Conservation (phyloP, 1,140 invertebrate genomes). For the Sesamia nonagrioides region DNA sequence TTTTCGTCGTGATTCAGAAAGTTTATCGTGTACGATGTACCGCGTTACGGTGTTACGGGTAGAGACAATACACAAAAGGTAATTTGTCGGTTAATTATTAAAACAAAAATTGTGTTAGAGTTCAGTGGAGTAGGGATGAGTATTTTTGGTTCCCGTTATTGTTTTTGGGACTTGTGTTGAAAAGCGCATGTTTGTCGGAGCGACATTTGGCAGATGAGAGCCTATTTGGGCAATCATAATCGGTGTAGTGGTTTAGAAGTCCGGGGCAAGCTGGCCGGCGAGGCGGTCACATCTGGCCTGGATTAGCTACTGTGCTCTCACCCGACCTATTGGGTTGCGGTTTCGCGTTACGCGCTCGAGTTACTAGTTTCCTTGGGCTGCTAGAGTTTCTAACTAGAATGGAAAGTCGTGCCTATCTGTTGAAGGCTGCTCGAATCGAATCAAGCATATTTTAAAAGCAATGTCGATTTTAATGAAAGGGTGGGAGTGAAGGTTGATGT, state of each 20-base stretch:
- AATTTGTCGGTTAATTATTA: slow-evolving; percentile 52
- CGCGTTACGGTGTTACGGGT: slow-evolving; percentile 54
- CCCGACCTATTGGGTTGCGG: slow-evolving; percentile 72
- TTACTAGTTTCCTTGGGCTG: slow-evolving; percentile 72
- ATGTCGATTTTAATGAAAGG: slow-evolving; percentile 1
- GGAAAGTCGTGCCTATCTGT: slow-evolving; percentile 46
- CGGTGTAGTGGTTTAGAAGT: slow-evolving; percentile 85
- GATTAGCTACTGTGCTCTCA: slow-evolving; percentile 74
- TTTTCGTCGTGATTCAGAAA: slow-evolving; percentile 47
- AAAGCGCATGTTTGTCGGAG: slow-evolving; percentile 21
- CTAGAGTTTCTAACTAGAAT: slow-evolving; percentile 60
- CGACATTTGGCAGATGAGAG: slow-evolving; percentile 78
- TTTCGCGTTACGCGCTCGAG: slow-evolving; percentile 69
- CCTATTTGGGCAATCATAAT: slow-evolving; percentile 77
- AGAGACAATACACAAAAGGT: slow-evolving; percentile 61
- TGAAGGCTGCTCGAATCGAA: slow-evolving; percentile 58
- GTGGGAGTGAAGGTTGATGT: slow-evolving; percentile 19
- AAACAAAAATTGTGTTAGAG: slow-evolving; percentile 30
- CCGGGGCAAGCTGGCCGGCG: slow-evolving; percentile 63
- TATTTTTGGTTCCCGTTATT: not conserved
- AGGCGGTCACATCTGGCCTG: slow-evolving; percentile 70
- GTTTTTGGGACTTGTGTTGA: not conserved
- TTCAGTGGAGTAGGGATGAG: not conserved
- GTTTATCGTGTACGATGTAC: slow-evolving; percentile 54
- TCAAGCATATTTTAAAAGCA: too few relatives aligned